Evolutionary conservation across 1,140 invertebrate genomes (phyloP).

Genomic region (Drosophila ogumai): DNA sequence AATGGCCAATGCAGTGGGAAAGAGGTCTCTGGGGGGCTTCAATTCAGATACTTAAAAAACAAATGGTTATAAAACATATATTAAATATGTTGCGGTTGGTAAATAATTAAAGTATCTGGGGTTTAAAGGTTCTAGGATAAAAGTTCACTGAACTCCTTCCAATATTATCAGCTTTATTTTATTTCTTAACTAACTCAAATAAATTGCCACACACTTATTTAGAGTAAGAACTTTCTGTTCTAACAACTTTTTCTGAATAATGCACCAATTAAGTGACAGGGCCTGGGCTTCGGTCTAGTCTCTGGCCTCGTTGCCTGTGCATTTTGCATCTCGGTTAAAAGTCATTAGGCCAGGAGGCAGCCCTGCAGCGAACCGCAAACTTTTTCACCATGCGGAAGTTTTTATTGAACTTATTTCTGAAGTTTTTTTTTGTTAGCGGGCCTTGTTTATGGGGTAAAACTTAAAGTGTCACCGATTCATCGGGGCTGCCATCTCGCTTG

Average conservation of each 20-base stretch:
- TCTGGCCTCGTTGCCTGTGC: conserved; percentile 30
- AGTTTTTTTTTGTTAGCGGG: conserved; percentile 16
- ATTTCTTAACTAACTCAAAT: neutral
- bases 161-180: neutral
- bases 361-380: conserved; percentile 49
- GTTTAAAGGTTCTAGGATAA: too few relatives aligned
- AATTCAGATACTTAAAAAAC: neutral
- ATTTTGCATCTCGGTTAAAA: conserved; percentile 76
- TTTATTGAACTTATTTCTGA: conserved; percentile 70
- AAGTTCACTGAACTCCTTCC: neutral
- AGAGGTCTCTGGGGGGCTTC: conserved; percentile 2
- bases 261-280: conserved; percentile 67
- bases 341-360: conserved; percentile 70
- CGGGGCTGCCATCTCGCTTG: conserved; percentile 16
- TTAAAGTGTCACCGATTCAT: conserved; percentile 57
- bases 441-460: conserved; percentile 64
- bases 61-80: conserved; percentile 47
- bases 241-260: conserved; percentile 63
- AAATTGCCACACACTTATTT: conserved; percentile 60
- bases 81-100: conserved; percentile 20
- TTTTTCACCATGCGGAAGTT: conserved; percentile 67
- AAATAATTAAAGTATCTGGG: conserved; percentile 37
- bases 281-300: conserved; percentile 10
- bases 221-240: conserved; percentile 50
- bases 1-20: conserved; percentile 25